Evolutionary conservation across 2,797 vertebrate genomes (phyloP), one percentile per base, ranked within the genome.

Genomic region (Fringilla coelebs): DNA sequence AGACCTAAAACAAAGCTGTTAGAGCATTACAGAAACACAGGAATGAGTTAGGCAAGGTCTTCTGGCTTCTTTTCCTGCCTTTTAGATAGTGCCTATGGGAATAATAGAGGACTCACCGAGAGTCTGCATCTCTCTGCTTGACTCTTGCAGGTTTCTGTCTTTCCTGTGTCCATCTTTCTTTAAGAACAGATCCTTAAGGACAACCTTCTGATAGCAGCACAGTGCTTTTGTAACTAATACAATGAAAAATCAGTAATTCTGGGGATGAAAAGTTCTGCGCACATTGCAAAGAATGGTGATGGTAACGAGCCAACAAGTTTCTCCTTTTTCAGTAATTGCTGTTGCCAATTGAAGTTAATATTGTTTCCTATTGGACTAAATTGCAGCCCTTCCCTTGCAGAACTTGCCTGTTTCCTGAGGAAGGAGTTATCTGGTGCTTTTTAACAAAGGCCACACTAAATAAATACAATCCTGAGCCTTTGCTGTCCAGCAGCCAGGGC

Each of bases 291-390:
- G 84, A 45, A 6, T 0, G 0, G 11, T 16, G 41, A 38, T 90
- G 89, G 84, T 80, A 46, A 49, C 40, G 41, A 80, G 88, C 94
- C 85, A 90, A 19, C 25, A 31, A 49, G 57, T 86, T 88, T 78
- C 71, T 93, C 85, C 68, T 71, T 83, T 77, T 85, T 73, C 68
- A 62, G 88, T 36, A 88, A 87, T 72, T 65, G 78, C 80, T 76
- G 34, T 65, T 93, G 71, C 79, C 89, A 96, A 49, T 79, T 79
- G 94, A 66, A 94, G 89, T 86, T 66, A 78, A 62, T 96, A 92
- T 95, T 95, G 78, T 94, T 97, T 96, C 96, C 95, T 94, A 84
- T 88, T 79, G 85, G 79, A 54, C 40, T 93, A 52, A 91, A 88
- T 94, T 84, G 63, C 79, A 79, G 82, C 15, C 73, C 48, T 71